A percentile compares a stretch with the other conserved stretches of the same genome.
phyloP scores from a whole-genome alignment of 1,140 invertebrate genomes.

The Proctacanthus coquilletti region DNA sequence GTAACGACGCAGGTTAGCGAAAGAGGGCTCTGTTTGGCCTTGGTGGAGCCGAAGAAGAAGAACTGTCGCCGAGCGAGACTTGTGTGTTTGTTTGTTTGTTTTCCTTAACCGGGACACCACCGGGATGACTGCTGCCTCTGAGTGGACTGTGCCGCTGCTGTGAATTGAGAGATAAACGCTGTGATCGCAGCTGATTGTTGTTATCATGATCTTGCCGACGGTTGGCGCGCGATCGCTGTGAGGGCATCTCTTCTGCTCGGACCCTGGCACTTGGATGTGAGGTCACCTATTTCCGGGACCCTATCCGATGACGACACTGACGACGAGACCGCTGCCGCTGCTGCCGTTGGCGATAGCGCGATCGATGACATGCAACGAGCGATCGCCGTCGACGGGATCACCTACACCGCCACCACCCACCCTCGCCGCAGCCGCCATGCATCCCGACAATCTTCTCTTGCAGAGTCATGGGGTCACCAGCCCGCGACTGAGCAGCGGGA shows the following conservation, averaged over 20 bases:
- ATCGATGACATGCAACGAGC: neutral
- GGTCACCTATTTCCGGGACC: no score
- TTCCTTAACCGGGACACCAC: no score
- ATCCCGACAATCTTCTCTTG: conserved; percentile 21
- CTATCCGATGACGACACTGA: conserved; percentile 6
- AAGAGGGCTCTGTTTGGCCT: neutral
- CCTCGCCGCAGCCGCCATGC: conserved; percentile 9
- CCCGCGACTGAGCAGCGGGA: conserved; percentile 9
- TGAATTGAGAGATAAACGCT: no score
- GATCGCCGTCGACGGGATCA: neutral
- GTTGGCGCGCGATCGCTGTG: conserved; percentile 2
- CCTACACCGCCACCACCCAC: neutral
- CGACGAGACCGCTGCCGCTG: conserved; percentile 1
- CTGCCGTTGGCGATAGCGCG: neutral
- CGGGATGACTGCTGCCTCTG: no score
- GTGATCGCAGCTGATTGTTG: no score
- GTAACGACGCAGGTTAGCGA: neutral
- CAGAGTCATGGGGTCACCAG: conserved; percentile 14
- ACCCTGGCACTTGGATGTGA: no score
- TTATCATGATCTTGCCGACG: neutral
- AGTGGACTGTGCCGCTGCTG: no score
- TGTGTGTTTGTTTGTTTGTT: neutral
- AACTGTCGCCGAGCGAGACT: neutral
- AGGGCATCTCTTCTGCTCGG: no score
- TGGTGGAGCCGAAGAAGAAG: neutral